Conservation (phyloP, 1,140 invertebrate genomes). For the Reticulitermes speratus region DNA sequence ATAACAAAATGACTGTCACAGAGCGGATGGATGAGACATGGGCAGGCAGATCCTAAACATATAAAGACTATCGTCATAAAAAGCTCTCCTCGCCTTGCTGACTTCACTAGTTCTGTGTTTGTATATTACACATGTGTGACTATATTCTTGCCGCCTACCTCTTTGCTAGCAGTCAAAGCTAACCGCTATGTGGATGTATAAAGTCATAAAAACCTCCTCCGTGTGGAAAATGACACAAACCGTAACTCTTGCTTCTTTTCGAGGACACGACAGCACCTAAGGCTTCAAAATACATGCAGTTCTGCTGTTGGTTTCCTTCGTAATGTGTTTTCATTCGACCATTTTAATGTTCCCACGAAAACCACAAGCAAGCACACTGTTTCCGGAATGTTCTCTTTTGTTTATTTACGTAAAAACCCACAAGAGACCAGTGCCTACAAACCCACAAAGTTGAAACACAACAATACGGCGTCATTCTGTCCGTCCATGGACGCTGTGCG, state of each 20-base stretch:
- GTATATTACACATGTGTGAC: conserved; percentile 16
- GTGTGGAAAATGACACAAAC: conserved; percentile 5
- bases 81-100: background rate
- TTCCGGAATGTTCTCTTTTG: conserved; percentile 7
- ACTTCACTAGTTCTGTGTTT: conserved; percentile 8
- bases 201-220: conserved; percentile 6
- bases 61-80: background rate
- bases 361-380: conserved; percentile 13
- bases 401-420: conserved; percentile 14
- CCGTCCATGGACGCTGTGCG: background rate
- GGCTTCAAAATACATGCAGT: background rate
- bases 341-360: conserved; percentile 19
- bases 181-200: conserved; percentile 6
- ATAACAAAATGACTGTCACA: conserved; percentile 8
- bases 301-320: background rate
- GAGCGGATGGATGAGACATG: background rate
- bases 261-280: background rate
- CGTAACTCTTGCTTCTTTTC: conserved; percentile 15
- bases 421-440: background rate
- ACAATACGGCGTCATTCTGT: background rate
- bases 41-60: background rate
- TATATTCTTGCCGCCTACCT: conserved; percentile 4
- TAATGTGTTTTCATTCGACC: conserved; percentile 18
- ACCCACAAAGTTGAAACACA: background rate
- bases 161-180: background rate